Percentiles rank a stretch among this genome's conserved stretches.
Conservation (phyloP, 1,140 invertebrate species). For the Semibalanus balanoides region DNA sequence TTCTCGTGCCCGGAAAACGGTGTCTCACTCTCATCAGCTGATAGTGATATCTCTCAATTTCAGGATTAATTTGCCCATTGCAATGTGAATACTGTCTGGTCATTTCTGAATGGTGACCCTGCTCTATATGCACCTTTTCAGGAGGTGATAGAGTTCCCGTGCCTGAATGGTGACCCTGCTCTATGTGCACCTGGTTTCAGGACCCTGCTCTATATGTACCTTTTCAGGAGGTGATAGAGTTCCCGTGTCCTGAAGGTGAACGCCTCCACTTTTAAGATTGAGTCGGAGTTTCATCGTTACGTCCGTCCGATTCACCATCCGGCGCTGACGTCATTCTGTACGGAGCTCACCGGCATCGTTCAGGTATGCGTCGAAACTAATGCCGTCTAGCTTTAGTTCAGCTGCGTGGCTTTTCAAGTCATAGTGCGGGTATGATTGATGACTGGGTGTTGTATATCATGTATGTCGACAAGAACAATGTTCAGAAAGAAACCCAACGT, state of each 20-base stretch:
- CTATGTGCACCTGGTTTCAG: too few relatives aligned
- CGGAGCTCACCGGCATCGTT: constrained; percentile 37
- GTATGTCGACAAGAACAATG: too few relatives aligned
- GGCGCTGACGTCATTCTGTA: constrained; percentile 41
- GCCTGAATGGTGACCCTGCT: constrained; percentile 24
- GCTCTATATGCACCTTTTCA: too few relatives aligned
- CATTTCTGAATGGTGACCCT: constrained; percentile 14
- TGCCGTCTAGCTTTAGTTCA: too few relatives aligned
- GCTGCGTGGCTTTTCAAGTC: too few relatives aligned
- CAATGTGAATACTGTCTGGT: constrained; percentile 10
- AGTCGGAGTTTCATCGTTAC: constrained; percentile 44
- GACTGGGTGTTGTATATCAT: too few relatives aligned
- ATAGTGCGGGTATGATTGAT: too few relatives aligned
- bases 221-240: constrained; percentile 49
- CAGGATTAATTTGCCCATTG: neutral
- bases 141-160: constrained; percentile 54
- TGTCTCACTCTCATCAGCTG: too few relatives aligned
- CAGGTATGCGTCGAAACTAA: constrained; percentile 26
- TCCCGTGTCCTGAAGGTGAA: constrained; percentile 46
- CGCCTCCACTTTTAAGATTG: constrained; percentile 35
- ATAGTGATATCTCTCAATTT: too few relatives aligned
- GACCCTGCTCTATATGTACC: too few relatives aligned
- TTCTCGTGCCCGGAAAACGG: too few relatives aligned
- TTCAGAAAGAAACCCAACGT: too few relatives aligned
- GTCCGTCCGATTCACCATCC: constrained; percentile 39